Evolutionary conservation across 1,140 invertebrate species (phyloP), one percentile per base, ranked within the genome.

Genomic region (Tribolium madens): DNA sequence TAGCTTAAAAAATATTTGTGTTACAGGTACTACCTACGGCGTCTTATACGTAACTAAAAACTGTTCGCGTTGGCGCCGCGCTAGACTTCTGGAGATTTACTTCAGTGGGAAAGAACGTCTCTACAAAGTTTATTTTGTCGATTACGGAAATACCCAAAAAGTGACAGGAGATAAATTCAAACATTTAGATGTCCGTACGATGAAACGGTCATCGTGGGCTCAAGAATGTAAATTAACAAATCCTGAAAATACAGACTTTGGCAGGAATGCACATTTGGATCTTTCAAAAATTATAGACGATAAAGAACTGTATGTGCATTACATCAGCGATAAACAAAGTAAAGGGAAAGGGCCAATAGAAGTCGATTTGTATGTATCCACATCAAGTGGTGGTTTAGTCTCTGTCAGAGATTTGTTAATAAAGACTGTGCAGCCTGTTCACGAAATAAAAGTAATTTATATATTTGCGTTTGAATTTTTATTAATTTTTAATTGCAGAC

Each of bases 121-220:
- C 0, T 81, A 79, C 48, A 77, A 80, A 26, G 72, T 82, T 31
- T 78, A 73, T 46, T 80, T 80, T 31, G 79, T 82, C 21, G 81
- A 82, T 73, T 79, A 80, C 64, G 81, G 81, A 33, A 80, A 75
- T 21, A 78, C 52, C 0, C 77, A 80, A 42, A 64, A 31, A 13
- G 57, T 80, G 7, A 75, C 79, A 5, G 42, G 5, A 9, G 60
- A 36, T 72, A 72, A 47, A 13, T 12, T 72, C n/a, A 52, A 17
- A 31, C 9, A 18, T 7, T 72, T 72, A 31, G 6, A 50, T 52
- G 3, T 12, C 10, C 46, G 13, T 21, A 21, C 13, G 15, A 33
- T 31, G 31, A 48, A 52, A 33, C 46, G 46, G 7, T 14, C 6
- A 69, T 68, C 81, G 5, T 79, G 74, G 42, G 78, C 76, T 12